A percentile compares a stretch with the other conserved stretches of the same genome.
Conservation (phyloP, 2,888 invertebrate genomes). For the Lepidocyrtoides sp. region DNA sequence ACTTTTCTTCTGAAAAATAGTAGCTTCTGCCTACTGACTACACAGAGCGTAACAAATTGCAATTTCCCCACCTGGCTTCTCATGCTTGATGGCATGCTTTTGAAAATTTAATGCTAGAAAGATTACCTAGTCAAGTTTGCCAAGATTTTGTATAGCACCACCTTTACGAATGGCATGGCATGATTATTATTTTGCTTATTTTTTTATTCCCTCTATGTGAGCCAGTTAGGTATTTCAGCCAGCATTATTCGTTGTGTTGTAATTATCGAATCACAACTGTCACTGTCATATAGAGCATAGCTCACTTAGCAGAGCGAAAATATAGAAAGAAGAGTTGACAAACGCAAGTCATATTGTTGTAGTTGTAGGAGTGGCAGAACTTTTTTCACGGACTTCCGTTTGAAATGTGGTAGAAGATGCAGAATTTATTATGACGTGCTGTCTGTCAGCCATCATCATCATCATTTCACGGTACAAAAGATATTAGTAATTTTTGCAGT, state of each 20-base stretch:
- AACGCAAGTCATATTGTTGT: background rate
- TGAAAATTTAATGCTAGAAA: background rate
- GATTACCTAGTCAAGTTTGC: slow-evolving; percentile 35
- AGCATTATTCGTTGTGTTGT: background rate
- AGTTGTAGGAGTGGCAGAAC: background rate
- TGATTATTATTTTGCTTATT: background rate
- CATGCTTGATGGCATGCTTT: slow-evolving; percentile 44
- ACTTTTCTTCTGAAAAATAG: background rate
- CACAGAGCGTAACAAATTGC: slow-evolving; percentile 38
- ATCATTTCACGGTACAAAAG: background rate
- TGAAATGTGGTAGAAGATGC: background rate
- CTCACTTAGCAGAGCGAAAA: slow-evolving; percentile 32
- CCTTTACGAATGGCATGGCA: background rate
- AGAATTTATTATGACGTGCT: background rate
- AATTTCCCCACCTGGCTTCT: slow-evolving; percentile 64
- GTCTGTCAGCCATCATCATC: slow-evolving; percentile 6
- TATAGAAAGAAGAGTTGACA: background rate
- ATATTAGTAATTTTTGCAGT: no score
- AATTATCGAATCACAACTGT: slow-evolving; percentile 45
- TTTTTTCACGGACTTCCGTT: slow-evolving; percentile 38
- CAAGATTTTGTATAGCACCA: slow-evolving; percentile 12
- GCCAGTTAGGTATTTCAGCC: no score
- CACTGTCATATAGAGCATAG: slow-evolving; percentile 18
- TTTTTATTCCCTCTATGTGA: background rate
- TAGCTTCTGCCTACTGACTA: background rate